These are phyloP conservation scores for Oeneis ivallda DNA, from an alignment of 2,888 invertebrate genomes.

Conservation along the genomic window DNA sequence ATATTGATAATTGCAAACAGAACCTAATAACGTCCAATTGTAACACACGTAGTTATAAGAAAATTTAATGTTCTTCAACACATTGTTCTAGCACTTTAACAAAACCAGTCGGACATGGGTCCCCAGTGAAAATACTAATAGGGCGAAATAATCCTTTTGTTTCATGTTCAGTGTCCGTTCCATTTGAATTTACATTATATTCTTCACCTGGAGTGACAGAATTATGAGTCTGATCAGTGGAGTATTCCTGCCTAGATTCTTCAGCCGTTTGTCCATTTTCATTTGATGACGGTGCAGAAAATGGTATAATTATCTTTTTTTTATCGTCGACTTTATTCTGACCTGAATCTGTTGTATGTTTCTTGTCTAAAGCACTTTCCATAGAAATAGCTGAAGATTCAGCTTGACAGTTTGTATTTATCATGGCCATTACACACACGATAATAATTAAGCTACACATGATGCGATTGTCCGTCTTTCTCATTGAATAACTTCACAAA, in stretches of 20 bases:
- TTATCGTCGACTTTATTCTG: neutral
- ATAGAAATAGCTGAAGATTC: neutral
- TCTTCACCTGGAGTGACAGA: neutral
- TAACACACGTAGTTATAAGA: neutral
- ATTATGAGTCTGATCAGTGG: neutral
- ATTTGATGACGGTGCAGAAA: neutral
- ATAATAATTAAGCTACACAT: neutral
- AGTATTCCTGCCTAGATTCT: neutral
- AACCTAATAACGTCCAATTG: no score
- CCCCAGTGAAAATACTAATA: neutral
- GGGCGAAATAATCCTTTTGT: neutral
- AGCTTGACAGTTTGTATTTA: neutral
- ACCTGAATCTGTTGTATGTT: neutral
- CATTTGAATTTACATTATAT: neutral
- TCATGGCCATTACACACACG: neutral
- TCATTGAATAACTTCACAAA: neutral
- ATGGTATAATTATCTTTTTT: neutral
- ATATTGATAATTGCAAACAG: no score
- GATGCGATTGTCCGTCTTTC: neutral
- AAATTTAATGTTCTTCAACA: neutral
- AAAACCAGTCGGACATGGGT: conserved; percentile 1
- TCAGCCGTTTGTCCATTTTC: conserved; percentile 2
- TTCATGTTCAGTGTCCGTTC: neutral
- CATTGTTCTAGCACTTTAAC: neutral
- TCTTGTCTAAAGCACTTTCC: neutral